phyloP scores from a whole-genome alignment of 2,113 vertebrate species.

The Anarhynchus alexandrinus region DNA sequence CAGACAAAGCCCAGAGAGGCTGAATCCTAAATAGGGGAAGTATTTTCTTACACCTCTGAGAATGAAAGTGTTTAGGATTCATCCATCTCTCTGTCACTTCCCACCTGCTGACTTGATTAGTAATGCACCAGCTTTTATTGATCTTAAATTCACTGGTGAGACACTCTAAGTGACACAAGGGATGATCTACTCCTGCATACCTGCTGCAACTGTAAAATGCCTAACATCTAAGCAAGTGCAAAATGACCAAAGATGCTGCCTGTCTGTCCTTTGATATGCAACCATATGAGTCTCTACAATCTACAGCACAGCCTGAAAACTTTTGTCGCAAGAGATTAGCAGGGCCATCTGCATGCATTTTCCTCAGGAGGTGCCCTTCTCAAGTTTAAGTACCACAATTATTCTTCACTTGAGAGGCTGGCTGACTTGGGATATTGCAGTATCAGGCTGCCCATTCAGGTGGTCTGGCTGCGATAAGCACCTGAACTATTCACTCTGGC shows the following conservation, averaged over 20 bases:
- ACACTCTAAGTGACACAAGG: not conserved
- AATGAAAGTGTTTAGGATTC: not conserved
- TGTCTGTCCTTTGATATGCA: not conserved
- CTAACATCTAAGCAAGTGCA: not conserved
- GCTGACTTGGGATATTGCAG: not conserved
- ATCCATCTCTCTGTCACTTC: not conserved
- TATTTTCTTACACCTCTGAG: not conserved
- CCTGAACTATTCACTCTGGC: not conserved
- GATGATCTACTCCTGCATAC: not conserved
- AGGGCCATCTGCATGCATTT: not conserved
- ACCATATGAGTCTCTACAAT: not conserved
- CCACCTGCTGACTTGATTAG: not conserved
- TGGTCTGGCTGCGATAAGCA: not conserved
- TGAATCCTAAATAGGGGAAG: not conserved
- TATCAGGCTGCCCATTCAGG: not conserved
- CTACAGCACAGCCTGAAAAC: not conserved
- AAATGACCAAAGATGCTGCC: not conserved
- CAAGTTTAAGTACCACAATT: not conserved
- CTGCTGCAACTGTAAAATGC: not conserved
- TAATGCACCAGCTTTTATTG: not conserved
- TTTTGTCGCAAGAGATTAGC: not conserved
- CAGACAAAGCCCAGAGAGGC: not conserved
- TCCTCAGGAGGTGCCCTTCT: not conserved
- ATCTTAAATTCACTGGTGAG: not conserved
- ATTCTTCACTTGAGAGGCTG: not conserved